Conservation (phyloP, 2,888 invertebrate species). For the Herminia tarsipennalis region DNA sequence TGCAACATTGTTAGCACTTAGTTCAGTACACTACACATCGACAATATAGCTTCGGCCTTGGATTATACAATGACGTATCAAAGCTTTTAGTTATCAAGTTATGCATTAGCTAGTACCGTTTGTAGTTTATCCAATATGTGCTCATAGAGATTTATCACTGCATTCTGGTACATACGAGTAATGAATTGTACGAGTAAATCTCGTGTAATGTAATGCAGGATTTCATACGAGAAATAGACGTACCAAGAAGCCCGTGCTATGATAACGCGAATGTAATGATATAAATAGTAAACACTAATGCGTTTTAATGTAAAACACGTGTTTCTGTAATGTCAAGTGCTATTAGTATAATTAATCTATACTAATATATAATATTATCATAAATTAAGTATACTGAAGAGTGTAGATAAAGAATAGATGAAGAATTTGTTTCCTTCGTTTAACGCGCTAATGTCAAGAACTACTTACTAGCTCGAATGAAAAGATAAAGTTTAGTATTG, state of each 20-base stretch:
- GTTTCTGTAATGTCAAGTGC: conserved; percentile 16
- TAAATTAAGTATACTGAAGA: too few relatives aligned
- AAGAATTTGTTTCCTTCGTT: too few relatives aligned
- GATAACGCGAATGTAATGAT: conserved; percentile 34
- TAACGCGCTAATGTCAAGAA: too few relatives aligned
- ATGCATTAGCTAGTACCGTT: conserved; percentile 58
- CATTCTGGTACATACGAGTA: conserved; percentile 37
- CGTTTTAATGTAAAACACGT: conserved; percentile 37
- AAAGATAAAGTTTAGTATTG: too few relatives aligned
- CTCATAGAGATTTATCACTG: conserved; percentile 61
- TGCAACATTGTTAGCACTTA: conserved; percentile 27
- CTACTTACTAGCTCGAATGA: too few relatives aligned
- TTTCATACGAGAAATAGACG: conserved; percentile 21
- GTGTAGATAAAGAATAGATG: too few relatives aligned
- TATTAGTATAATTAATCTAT: neutral
- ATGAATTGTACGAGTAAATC: conserved; percentile 31
- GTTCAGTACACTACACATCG: conserved; percentile 6
- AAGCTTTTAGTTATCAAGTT: conserved; percentile 74
- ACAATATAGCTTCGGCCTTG: conserved; percentile 22
- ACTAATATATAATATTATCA: too few relatives aligned
- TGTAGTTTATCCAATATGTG: conserved; percentile 56
- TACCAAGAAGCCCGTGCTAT: conserved; percentile 8
- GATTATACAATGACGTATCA: conserved; percentile 50
- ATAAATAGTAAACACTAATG: conserved; percentile 35
- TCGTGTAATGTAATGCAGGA: conserved; percentile 20